Conservation (phyloP, 2,113 vertebrate species). For the Phylloscopus trochiloides region DNA sequence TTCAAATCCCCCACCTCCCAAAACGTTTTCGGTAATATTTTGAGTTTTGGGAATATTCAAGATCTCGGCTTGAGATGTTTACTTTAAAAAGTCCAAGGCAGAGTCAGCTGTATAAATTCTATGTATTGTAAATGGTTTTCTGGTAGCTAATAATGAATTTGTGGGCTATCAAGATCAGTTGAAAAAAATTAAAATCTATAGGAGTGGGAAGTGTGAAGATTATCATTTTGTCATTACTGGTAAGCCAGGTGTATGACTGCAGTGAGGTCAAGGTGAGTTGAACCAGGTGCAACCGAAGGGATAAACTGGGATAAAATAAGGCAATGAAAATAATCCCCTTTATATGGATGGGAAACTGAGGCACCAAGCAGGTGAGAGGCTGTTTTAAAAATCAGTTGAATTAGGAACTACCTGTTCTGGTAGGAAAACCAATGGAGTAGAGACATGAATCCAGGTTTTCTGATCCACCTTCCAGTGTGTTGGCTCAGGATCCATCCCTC, state of each 20-base stretch:
- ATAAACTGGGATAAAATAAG: neutral
- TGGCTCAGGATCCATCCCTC: neutral
- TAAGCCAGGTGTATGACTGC: neutral
- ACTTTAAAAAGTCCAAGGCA: neutral
- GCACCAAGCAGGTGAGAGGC: neutral
- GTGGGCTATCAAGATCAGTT: neutral
- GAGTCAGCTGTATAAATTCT: neutral
- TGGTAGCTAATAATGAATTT: neutral
- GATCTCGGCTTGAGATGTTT: neutral
- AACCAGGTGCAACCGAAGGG: neutral
- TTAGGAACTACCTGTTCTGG: neutral
- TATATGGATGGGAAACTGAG: neutral
- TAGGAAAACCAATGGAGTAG: neutral
- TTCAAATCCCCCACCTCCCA: neutral
- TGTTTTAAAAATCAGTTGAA: neutral
- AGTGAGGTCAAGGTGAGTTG: neutral
- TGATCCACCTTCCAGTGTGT: rapidly evolving
- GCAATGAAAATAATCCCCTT: neutral
- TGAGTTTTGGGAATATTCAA: neutral
- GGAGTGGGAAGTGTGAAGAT: neutral
- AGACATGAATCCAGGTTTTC: neutral
- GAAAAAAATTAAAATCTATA: neutral
- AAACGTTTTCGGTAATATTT: neutral
- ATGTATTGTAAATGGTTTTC: neutral
- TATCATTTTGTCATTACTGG: neutral